phyloP scores from a whole-genome alignment of 2,113 vertebrate genomes.

The Scartelaos histophorus region DNA sequence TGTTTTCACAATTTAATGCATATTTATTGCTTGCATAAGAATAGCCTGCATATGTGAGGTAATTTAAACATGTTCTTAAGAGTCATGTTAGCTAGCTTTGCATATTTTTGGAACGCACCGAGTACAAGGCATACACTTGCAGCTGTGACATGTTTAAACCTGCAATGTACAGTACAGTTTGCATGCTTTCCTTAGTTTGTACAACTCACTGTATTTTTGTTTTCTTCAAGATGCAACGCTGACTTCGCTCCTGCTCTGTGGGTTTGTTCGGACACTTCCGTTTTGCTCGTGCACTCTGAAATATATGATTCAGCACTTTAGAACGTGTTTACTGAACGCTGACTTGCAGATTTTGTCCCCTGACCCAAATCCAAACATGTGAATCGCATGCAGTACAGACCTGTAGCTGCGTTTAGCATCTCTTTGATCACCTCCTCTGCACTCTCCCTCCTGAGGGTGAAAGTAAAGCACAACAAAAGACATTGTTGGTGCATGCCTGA shows the following conservation, averaged over 20 bases:
- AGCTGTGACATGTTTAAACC: neutral
- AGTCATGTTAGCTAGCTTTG: conserved; percentile 41
- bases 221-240: conserved; percentile 35
- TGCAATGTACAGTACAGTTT: neutral
- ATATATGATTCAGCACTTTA: conserved; percentile 12
- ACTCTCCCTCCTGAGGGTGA: conserved; percentile 59
- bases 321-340: conserved; percentile 6
- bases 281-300: conserved; percentile 48
- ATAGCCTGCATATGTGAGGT: conserved; percentile 37
- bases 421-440: conserved; percentile 44
- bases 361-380: neutral
- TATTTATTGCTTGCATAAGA: conserved; percentile 23
- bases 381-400: conserved; percentile 40
- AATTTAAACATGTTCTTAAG: conserved; percentile 31
- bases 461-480: conserved; percentile 28
- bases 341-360: neutral
- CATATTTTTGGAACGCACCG: conserved; percentile 6
- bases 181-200: neutral
- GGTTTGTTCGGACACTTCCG: conserved; percentile 33
- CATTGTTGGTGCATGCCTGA: conserved; percentile 20
- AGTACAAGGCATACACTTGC: neutral
- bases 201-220: conserved; percentile 65
- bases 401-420: conserved; percentile 34
- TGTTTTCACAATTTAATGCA: too few species aligned
- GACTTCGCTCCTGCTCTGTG: conserved; percentile 24